Evolutionary conservation across 2,888 invertebrate species (phyloP), one percentile per base, ranked within the genome.

Genomic region (Lucinisca nassula): DNA sequence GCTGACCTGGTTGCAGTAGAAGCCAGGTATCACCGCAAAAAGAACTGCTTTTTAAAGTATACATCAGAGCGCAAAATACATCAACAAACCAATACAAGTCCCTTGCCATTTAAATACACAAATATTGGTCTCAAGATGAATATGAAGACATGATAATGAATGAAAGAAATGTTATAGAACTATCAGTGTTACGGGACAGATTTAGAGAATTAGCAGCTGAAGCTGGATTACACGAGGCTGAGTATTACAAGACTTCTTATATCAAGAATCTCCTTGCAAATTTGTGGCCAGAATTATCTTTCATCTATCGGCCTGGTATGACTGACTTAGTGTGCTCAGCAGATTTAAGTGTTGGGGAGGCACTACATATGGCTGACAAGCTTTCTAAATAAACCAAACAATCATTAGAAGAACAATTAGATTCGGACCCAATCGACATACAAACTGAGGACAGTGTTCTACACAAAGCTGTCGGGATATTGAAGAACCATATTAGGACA

Each of bases 21-120:
- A 79, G 79, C 79, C 2, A 24, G 79, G 8, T 79, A 79, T 45
- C 79, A 79, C 35, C 14, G 79, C 4, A 67, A 79, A 67, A 58
- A 38, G 12, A 61, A 55, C 27, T 58, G 40, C 27, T 4, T 37
- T 24, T 27, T 27, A 37, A 35, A 55, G 21, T 55, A 55, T 21
- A 55, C n/a, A 4, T 55, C 55, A 14, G 12, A 55, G n/a, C 17
- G 55, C 8, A 8, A 55, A 8, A 55, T 55, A 8, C 4, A 55
- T n/a, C 4, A n/a, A 14, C 27, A 24, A 30, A 32, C 67, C 35
- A 21, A 58, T n/a, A 14, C 24, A 30, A 77, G 37, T 37, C 4
- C 35, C n/a, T 8, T n/a, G 55, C 4, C 17, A n/a, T n/a, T n/a
- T n/a, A 55, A n/a, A 14, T n/a, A n/a, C 4, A n/a, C 17, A 4